Conservation (phyloP, 2,113 vertebrate genomes). For the Passer domesticus region DNA sequence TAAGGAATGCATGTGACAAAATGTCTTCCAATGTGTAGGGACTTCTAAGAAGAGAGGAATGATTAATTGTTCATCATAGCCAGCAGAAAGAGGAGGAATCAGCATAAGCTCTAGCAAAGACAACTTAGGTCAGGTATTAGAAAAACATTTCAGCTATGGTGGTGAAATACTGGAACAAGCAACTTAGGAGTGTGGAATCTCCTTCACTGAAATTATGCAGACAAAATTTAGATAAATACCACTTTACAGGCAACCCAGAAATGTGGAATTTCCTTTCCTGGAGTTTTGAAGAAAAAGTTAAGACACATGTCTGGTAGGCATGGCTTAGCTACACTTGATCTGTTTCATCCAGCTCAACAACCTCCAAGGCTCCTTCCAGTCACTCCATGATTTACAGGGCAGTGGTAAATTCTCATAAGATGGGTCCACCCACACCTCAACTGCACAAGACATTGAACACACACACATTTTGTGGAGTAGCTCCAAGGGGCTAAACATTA, state of each 20-base stretch:
- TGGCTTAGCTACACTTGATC: slow-evolving; percentile 10
- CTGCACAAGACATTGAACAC: neutral
- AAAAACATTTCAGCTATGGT: slow-evolving; percentile 37
- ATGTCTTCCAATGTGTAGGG: neutral
- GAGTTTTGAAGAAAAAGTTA: slow-evolving; percentile 8
- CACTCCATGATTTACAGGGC: neutral
- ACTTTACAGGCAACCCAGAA: slow-evolving; percentile 28
- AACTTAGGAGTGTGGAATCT: neutral
- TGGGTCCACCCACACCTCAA: neutral
- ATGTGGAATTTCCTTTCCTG: slow-evolving; percentile 13
- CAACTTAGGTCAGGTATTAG: slow-evolving; percentile 7
- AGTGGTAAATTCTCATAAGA: neutral
- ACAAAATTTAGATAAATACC: slow-evolving; percentile 49
- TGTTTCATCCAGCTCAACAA: neutral
- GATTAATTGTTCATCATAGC: neutral
- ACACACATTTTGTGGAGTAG: neutral
- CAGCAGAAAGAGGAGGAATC: neutral
- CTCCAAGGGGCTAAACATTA: neutral
- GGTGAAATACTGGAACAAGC: slow-evolving; percentile 1
- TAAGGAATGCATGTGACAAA: slow-evolving; percentile 33
- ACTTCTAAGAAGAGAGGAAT: slow-evolving; percentile 17
- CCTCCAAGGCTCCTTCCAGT: neutral
- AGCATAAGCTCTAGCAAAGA: slow-evolving; percentile 37
- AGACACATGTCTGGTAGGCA: slow-evolving; percentile 14
- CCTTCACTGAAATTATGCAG: slow-evolving; percentile 27